Evolutionary conservation across 2,797 vertebrate genomes (phyloP).

Genomic region (Myotis findleyi): DNA sequence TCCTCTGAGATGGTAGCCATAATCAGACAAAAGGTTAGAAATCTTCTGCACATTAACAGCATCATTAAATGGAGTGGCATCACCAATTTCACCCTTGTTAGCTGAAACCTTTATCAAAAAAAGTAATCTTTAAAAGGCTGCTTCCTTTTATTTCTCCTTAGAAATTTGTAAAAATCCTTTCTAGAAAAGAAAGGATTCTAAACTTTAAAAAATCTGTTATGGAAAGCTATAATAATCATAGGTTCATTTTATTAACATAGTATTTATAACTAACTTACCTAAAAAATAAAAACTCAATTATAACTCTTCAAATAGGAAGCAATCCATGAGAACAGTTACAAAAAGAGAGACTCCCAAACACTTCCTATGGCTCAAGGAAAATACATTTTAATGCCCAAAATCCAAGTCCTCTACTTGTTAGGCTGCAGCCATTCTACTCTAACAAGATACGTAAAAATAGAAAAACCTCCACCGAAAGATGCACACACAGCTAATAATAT

Average conservation of each 20-base stretch:
- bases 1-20: slow-evolving; percentile 97
- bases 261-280: neutral
- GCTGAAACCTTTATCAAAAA: slow-evolving; percentile 93
- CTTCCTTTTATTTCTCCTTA: neutral
- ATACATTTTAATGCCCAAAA: slow-evolving; percentile 37
- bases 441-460: slow-evolving; percentile 25
- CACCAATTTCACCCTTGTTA: slow-evolving; percentile 99
- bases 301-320: slow-evolving; percentile 31
- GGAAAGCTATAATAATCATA: neutral
- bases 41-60: slow-evolving; percentile 99
- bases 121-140: slow-evolving; percentile 15
- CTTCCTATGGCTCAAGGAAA: slow-evolving; percentile 24
- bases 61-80: slow-evolving; percentile 98
- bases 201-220: slow-evolving; percentile 56
- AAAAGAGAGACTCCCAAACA: slow-evolving; percentile 39
- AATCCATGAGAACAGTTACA: neutral
- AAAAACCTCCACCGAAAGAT: slow-evolving; percentile 35
- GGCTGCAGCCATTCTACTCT: neutral
- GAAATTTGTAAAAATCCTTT: neutral
- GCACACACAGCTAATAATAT: neutral
- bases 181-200: neutral
- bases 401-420: neutral
- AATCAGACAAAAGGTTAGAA: slow-evolving; percentile 97
- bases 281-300: slow-evolving; percentile 26
- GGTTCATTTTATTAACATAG: slow-evolving; percentile 53